A percentile compares a stretch with the other conserved stretches of the same genome.
phyloP scores from a whole-genome alignment of 1,140 invertebrate genomes.

The Aphis gossypii region DNA sequence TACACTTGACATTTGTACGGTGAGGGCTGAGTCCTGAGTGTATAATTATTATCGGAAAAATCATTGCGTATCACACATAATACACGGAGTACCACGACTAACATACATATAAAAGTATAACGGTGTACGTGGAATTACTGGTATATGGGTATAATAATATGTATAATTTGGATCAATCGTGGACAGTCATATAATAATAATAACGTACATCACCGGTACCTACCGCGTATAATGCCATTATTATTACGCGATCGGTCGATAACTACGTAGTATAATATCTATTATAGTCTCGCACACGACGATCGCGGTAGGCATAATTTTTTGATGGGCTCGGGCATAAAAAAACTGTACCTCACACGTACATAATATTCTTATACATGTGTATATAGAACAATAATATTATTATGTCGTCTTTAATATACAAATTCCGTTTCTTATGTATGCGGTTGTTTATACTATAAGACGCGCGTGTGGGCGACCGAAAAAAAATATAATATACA shows the following conservation, averaged over 20 bases:
- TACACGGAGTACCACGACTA: background rate
- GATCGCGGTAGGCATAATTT: background rate
- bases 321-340: background rate
- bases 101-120: background rate
- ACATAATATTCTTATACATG: no score
- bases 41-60: background rate
- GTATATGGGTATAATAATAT: background rate
- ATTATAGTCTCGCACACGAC: background rate
- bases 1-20: no score
- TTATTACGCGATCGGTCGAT: background rate
- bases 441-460: background rate
- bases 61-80: background rate
- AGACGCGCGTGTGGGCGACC: background rate
- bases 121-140: background rate
- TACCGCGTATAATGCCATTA: background rate
- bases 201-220: no score
- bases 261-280: background rate
- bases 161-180: conserved; percentile 21
- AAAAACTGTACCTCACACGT: background rate
- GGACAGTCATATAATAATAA: background rate
- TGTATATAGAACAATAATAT: background rate
- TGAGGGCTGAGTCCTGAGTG: background rate
- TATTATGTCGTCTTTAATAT: background rate
- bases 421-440: background rate
- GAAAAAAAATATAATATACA: background rate